Evolutionary conservation across 2,888 invertebrate species (phyloP).

Genomic region (Tachina fera): DNA sequence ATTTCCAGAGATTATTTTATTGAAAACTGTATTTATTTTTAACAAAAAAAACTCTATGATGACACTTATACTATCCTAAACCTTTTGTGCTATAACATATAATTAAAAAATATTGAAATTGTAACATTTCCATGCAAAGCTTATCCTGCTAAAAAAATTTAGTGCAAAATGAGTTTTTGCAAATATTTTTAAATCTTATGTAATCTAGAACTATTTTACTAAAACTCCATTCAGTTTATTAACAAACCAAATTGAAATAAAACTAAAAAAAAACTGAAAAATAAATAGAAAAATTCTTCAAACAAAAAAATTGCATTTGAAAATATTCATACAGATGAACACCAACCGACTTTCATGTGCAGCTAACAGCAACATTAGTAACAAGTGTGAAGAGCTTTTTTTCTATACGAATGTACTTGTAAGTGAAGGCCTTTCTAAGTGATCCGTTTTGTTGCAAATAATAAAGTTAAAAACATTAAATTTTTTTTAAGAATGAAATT

Average conservation of each 20-base stretch:
- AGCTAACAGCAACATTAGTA: slow-evolving; percentile 15
- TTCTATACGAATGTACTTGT: neutral
- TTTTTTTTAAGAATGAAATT: too few relatives aligned
- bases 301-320: slow-evolving; percentile 10
- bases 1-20: too few relatives aligned
- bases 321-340: neutral
- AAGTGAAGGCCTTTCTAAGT: too few relatives aligned
- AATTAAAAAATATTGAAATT: neutral
- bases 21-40: too few relatives aligned
- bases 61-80: too few relatives aligned
- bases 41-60: too few relatives aligned
- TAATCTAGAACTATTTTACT: neutral
- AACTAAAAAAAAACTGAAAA: neutral
- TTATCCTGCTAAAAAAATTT: neutral
- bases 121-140: neutral
- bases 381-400: neutral
- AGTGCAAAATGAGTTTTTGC: neutral
- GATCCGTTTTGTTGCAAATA: neutral
- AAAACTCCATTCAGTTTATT: slow-evolving; percentile 5
- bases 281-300: neutral
- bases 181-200: slow-evolving; percentile 36
- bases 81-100: too few relatives aligned
- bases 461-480: too few relatives aligned
- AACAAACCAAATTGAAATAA: neutral
- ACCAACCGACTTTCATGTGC: neutral